phyloP scores from a whole-genome alignment of 1,140 invertebrate species.

The Chrysomallon squamiferum region DNA sequence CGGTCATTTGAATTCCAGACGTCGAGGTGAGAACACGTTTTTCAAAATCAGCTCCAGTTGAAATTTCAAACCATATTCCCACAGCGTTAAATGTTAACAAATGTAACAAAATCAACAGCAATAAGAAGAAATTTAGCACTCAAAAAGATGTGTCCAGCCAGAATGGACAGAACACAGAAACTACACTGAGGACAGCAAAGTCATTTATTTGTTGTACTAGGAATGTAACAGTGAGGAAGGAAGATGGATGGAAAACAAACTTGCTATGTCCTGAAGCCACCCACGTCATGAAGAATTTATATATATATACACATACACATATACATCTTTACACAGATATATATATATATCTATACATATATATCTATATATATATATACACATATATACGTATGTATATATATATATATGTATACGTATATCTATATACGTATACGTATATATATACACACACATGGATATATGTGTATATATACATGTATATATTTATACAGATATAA shows the following conservation, averaged over 20 bases:
- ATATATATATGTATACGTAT: neutral
- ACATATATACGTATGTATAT: neutral
- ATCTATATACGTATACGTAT: constrained; percentile 6
- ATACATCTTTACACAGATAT: neutral
- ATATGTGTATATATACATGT: neutral
- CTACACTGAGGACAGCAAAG: neutral
- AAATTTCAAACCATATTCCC: too few relatives aligned
- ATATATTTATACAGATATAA: too few relatives aligned
- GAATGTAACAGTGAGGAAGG: neutral
- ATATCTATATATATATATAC: neutral
- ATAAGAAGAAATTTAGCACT: neutral
- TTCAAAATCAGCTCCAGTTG: too few relatives aligned
- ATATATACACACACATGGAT: constrained; percentile 8
- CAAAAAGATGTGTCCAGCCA: neutral
- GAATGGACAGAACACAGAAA: neutral
- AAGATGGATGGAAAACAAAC: neutral
- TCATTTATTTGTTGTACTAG: too few relatives aligned
- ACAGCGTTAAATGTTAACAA: too few relatives aligned
- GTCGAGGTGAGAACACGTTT: too few relatives aligned
- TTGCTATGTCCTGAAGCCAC: neutral
- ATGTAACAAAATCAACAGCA: neutral
- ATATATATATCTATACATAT: neutral
- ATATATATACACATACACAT: neutral
- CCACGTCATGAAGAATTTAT: neutral
- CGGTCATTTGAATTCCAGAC: too few relatives aligned